Base-by-base conservation (phyloP, 2,888 invertebrate genomes). In the Dioctria rufipes region DNA sequence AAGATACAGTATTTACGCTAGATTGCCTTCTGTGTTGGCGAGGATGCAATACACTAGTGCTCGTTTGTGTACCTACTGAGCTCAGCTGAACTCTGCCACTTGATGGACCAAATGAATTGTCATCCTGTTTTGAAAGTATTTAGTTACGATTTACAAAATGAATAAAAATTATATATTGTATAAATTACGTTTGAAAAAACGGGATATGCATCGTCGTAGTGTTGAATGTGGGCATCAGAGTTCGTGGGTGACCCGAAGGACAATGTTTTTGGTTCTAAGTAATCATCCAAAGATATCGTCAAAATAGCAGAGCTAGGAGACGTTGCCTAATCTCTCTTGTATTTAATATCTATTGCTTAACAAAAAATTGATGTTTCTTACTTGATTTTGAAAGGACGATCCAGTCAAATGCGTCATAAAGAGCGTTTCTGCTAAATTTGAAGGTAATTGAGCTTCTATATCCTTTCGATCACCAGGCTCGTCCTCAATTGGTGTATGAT, bases 251-350 rank as follows among this genome's bases (percentile, higher is more conserved):
- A 95, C 85, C 93, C 93, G 88, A 95, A 93, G 0, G 95, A 96
- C 84, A 96, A 93, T 71, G 95, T 92, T 42, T 94, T 93, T 0
- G 95, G 95, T 85, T 97, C 96, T 83, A 96, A 90, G 86, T 96
- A 97, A 39, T 94, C 96, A 84, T 96, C 96, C 46, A 96, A 91
- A 2, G 95, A 95, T 5, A 95, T 93, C 0, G 96, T 95, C 92
- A 95, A 93, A 5, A 95, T 92, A 1, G 95, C 96, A 0, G 96
- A 96, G 82, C 94, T 95, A 0, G 96, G 96, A 0, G 96, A 95
- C 0, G 95, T 94, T 0, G 94, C 92, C 87, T 89, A 71, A 60
- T 81, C 71, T 25, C 9, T 6, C n/a, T 65, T 89, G 0, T 88
- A 87, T 4, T 85, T 85, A 43, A 87, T 86, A 2, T 88, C 85